Conservation (phyloP, 2,113 vertebrate species). For the Rynchops niger region DNA sequence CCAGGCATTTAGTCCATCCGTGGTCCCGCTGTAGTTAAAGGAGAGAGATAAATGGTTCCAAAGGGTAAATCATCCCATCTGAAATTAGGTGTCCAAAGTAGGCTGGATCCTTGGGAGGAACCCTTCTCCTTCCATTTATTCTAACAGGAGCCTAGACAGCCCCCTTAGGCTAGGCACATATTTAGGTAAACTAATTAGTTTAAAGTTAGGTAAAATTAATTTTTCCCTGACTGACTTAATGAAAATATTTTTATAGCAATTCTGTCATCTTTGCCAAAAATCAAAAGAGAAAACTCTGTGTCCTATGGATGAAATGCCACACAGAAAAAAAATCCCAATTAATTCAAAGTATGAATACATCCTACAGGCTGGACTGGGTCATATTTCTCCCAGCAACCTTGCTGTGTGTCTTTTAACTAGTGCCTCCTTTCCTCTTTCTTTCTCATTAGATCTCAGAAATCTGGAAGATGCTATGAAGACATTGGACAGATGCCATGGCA, state of each 20-base stretch:
- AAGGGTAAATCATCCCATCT: not conserved
- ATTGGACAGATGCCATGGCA: slow-evolving; percentile 25
- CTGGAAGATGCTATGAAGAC: not conserved
- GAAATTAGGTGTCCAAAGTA: not conserved
- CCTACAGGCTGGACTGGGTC: not conserved
- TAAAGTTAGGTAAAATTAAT: not conserved
- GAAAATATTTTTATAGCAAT: not conserved
- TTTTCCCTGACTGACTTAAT: not conserved
- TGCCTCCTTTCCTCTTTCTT: not conserved
- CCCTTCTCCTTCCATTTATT: not conserved
- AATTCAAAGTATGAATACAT: not conserved
- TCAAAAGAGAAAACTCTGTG: not conserved
- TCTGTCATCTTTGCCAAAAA: not conserved
- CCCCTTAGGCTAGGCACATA: not conserved
- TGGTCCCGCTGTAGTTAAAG: not conserved
- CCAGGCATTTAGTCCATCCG: not conserved
- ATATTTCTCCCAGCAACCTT: not conserved
- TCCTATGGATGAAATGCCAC: not conserved
- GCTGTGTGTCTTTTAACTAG: not conserved
- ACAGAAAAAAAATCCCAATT: not conserved
- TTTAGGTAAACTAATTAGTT: not conserved
- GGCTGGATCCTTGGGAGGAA: not conserved
- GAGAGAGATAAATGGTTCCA: not conserved
- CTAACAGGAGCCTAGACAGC: not conserved
- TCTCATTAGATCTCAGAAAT: not conserved